Percentiles rank a stretch among this genome's conserved stretches.
phyloP scores from a whole-genome alignment of 2,888 invertebrate genomes.

The Agrochola macilenta region DNA sequence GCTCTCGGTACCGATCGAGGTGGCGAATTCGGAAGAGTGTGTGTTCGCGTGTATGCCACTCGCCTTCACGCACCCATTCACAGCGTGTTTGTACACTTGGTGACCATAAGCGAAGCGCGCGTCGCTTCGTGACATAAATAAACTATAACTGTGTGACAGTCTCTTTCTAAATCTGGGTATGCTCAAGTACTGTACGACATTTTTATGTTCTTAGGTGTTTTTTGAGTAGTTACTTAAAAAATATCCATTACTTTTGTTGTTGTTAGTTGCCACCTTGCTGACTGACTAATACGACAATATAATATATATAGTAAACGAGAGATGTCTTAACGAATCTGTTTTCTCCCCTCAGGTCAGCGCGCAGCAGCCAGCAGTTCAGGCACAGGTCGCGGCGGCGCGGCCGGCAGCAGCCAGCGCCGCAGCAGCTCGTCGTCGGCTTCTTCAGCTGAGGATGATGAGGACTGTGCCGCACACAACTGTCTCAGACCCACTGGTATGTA shows the following conservation, averaged over 20 bases:
- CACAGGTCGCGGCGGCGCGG: slow-evolving; percentile 26
- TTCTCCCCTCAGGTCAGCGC: slow-evolving; percentile 33
- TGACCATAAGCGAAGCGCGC: no score
- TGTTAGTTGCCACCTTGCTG: not conserved
- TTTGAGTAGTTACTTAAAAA: not conserved
- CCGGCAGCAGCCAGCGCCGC: slow-evolving; percentile 39
- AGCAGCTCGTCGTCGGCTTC: slow-evolving; percentile 80
- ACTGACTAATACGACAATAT: not conserved
- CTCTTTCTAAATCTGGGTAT: no score
- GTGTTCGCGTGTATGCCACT: no score
- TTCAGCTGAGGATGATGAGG: slow-evolving; percentile 90
- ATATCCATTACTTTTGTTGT: not conserved
- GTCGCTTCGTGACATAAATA: no score
- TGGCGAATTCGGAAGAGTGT: no score
- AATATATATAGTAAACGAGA: not conserved
- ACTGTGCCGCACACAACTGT: slow-evolving; percentile 94
- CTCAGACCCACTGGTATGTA: slow-evolving; percentile 92
- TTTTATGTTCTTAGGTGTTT: not conserved
- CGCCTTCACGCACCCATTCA: no score
- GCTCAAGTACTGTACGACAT: not conserved
- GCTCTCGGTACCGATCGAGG: no score
- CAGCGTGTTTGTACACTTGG: no score
- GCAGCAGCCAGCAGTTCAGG: slow-evolving; percentile 51
- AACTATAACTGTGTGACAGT: no score
- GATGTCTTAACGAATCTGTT: not conserved